Evolutionary conservation across 2,113 vertebrate genomes (phyloP), one percentile per base, ranked within the genome.

Genomic region (Tyto alba): DNA sequence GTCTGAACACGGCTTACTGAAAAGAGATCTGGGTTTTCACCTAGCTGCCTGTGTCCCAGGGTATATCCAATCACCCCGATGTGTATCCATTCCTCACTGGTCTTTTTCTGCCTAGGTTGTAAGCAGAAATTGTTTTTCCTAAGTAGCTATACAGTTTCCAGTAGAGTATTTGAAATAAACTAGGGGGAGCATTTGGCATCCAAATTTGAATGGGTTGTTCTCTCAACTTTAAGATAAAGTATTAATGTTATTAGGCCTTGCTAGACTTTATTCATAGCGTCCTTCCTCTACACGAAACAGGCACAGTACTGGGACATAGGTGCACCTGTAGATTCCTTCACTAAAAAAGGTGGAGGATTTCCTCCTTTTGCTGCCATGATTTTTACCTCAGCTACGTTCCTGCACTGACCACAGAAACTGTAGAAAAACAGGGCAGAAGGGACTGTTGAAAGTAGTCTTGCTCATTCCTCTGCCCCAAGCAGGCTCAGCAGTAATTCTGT

Each of bases 361-460:
- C 34, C 62, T 38, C 40, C 48, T 94, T 95, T 87, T 48, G 38
- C 86, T 92, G 92, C 78, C 1, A 1, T 63, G 50, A 48, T 57
- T 72, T 82, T 48, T 52, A 77, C 6, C 59, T 36, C 34, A 89
- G 15, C 52, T 60, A 34, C 25, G 16, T 90, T 84, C 82, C 88
- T 95, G 94, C 96, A 96, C 63, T 89, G 76, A 88, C 92, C 91
- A 89, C 78, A 89, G 89, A 95, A 63, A 41, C 25, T 68, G 7
- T 21, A 56, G 18, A 22, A 68, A 63, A 56, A 52, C 38, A 59
- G 41, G 27, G 30, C 30, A 32, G 73, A 52, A 62, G 18, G 25
- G 36, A 36, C 22, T 1, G 1, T 4, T 47, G 26, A 59, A 63
- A 63, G 21, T 16, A 59, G 20, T 8, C 30, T 30, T 52, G 17